Conservation (phyloP, 2,113 vertebrate genomes). For the Melospiza melodia region DNA sequence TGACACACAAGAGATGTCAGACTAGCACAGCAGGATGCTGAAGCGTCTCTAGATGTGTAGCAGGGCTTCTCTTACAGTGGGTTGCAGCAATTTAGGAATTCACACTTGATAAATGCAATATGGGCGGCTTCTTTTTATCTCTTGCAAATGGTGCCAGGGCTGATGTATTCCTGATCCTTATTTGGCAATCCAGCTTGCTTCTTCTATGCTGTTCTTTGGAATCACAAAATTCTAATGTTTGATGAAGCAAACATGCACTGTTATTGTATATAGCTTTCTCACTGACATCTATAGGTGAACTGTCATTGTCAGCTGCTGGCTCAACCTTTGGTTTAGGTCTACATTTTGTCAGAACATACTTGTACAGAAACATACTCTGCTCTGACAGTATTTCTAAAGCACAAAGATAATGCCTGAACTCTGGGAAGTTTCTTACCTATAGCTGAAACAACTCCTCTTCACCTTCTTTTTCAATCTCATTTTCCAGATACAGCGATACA, state of each 20-base stretch:
- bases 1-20: slow-evolving; percentile 50
- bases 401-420: neutral
- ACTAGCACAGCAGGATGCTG: slow-evolving; percentile 46
- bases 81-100: slow-evolving; percentile 62
- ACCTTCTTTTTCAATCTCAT: neutral
- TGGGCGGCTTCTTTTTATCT: slow-evolving; percentile 51
- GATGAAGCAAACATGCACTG: neutral
- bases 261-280: neutral
- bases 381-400: neutral
- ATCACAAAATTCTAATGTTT: neutral
- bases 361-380: neutral
- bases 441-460: neutral
- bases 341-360: neutral
- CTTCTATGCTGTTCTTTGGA: neutral
- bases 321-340: neutral
- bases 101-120: slow-evolving; percentile 54
- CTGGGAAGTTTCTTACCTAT: neutral
- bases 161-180: slow-evolving; percentile 31
- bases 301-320: neutral
- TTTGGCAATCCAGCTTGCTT: neutral
- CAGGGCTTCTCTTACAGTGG: slow-evolving; percentile 35
- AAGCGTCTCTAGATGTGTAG: slow-evolving; percentile 43
- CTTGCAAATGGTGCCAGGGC: neutral
- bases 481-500: neutral
- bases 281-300: neutral